phyloP scores from a whole-genome alignment of 1,140 invertebrate genomes.

The Aradophagus sp. region DNA sequence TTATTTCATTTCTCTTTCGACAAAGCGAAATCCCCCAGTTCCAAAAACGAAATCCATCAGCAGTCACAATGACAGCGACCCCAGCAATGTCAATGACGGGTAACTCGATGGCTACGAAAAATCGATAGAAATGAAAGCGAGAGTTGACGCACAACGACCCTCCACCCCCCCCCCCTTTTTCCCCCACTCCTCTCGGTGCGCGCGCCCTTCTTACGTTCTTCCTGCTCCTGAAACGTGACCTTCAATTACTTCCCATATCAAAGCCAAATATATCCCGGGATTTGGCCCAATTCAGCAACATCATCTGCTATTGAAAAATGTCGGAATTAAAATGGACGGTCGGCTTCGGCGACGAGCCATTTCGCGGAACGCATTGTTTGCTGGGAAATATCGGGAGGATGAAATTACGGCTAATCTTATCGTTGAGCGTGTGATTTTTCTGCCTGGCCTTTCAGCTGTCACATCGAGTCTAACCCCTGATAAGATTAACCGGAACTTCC shows the following conservation, averaged over 20 bases:
- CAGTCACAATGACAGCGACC: too few relatives aligned
- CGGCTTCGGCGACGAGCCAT: too few relatives aligned
- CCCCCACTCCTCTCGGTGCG: constrained; percentile 30
- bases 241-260: constrained; percentile 44
- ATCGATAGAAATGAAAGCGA: constrained; percentile 69
- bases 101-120: constrained; percentile 60
- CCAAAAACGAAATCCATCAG: too few relatives aligned
- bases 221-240: constrained; percentile 35
- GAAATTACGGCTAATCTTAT: constrained; percentile 31
- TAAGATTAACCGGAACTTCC: constrained; percentile 21
- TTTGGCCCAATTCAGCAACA: constrained; percentile 8
- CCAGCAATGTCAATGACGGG: constrained; percentile 29
- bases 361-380: background rate
- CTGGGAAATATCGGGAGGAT: constrained; percentile 22
- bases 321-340: too few relatives aligned
- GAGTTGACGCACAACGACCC: constrained; percentile 55
- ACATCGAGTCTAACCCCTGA: constrained; percentile 7
- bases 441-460: constrained; percentile 8
- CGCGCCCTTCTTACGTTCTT: constrained; percentile 34
- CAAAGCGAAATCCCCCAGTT: too few relatives aligned
- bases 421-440: constrained; percentile 9
- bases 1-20: too few relatives aligned
- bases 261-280: constrained; percentile 10
- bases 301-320: too few relatives aligned
- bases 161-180: constrained; percentile 23